These are phyloP conservation scores for Trachops cirrhosus DNA, from an alignment of 2,797 vertebrate species.

Conservation along the genomic window DNA sequence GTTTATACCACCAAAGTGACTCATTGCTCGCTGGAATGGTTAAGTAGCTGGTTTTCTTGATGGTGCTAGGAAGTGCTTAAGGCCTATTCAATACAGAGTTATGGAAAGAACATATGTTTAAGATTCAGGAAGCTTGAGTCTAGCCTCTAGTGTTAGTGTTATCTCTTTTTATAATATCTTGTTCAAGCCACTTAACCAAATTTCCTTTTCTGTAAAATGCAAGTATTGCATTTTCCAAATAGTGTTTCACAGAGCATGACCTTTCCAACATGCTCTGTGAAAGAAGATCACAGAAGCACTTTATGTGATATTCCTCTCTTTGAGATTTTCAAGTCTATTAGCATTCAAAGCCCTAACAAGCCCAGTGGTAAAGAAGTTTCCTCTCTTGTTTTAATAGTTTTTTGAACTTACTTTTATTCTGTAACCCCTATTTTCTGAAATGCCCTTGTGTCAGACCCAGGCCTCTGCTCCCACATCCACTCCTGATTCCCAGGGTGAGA, in stretches of 20 bases:
- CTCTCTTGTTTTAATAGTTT: background rate
- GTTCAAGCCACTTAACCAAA: background rate
- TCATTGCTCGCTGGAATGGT: background rate
- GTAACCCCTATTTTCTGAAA: background rate
- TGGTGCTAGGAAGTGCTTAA: background rate
- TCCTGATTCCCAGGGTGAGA: background rate
- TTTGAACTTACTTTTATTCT: background rate
- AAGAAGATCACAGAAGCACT: background rate
- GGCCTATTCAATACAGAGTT: background rate
- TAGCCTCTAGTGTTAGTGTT: background rate
- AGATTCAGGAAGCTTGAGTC: background rate
- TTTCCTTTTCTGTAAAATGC: background rate
- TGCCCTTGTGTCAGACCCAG: background rate
- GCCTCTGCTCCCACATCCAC: background rate
- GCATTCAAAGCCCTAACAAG: background rate
- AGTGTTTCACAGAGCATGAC: background rate
- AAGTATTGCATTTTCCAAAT: background rate
- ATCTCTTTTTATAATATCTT: background rate
- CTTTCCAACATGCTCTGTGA: background rate
- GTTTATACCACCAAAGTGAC: background rate
- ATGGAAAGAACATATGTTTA: background rate
- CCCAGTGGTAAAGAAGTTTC: background rate
- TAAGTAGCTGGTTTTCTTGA: background rate
- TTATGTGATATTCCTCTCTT: background rate
- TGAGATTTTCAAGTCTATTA: background rate